These are phyloP conservation scores for Hyposoter dolosus DNA, from an alignment of 2,888 invertebrate species.

Conservation along the genomic window DNA sequence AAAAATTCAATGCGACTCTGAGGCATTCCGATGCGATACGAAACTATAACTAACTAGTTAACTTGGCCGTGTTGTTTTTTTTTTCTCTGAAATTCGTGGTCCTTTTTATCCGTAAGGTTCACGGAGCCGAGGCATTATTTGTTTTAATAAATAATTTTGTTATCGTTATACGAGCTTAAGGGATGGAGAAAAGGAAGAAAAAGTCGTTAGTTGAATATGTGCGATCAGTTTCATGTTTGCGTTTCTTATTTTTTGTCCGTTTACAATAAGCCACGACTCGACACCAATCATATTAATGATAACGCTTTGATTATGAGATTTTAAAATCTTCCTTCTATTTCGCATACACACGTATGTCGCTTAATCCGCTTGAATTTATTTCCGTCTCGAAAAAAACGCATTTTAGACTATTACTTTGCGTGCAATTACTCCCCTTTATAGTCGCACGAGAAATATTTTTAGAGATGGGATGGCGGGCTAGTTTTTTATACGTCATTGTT, in stretches of 20 bases:
- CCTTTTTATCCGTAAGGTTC: not conserved
- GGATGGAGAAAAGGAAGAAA: slow-evolving; percentile 59
- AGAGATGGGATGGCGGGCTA: slow-evolving; percentile 38
- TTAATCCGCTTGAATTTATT: slow-evolving; percentile 12
- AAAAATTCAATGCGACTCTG: not conserved
- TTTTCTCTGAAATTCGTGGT: not conserved
- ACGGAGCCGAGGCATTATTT: not conserved
- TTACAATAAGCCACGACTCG: slow-evolving; percentile 38
- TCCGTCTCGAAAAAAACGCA: slow-evolving; percentile 39
- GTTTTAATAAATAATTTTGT: not conserved
- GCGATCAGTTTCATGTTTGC: slow-evolving; percentile 5
- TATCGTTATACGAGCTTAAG: slow-evolving; percentile 33
- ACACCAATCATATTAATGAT: slow-evolving; percentile 29
- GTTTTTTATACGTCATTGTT: not conserved
- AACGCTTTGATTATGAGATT: slow-evolving; percentile 63
- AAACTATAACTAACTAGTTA: not conserved
- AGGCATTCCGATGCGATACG: not conserved
- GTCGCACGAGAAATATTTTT: slow-evolving; percentile 67
- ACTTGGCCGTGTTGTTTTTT: not conserved
- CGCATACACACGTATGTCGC: slow-evolving; percentile 36
- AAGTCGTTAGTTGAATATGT: slow-evolving; percentile 39
- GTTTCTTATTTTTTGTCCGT: slow-evolving; percentile 12
- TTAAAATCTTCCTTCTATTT: slow-evolving; percentile 6
- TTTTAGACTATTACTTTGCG: slow-evolving; percentile 62
- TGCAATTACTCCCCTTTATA: slow-evolving; percentile 66